Evolutionary conservation across 1,140 invertebrate genomes (phyloP), one percentile per base, ranked within the genome.

Genomic region (Lepidostoma basale): DNA sequence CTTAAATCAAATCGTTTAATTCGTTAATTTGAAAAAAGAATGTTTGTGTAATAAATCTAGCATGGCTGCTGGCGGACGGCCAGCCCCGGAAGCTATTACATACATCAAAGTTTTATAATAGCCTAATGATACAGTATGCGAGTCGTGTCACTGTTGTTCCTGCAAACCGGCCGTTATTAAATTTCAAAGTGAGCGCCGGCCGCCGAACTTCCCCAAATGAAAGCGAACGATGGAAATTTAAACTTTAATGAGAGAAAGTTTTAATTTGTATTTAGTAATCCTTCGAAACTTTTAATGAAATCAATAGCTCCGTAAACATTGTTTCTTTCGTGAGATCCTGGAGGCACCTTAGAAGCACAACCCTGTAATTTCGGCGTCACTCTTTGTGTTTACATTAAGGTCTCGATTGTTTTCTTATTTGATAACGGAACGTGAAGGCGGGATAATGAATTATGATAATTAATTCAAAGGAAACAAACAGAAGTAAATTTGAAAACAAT

Each of bases 191-290:
- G 28, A 56, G 16, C 42, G 42, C 25, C 54, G 30, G 30, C 54
- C 54, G 14, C 59, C 12, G 26, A 42, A 62, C 39, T 59, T 62
- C 25, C 39, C n/a, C 20, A 44, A 33, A 59, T 23, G 44, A 49
- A 63, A 63, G 62, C 42, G 30, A 63, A 63, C 1, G 42, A 18
- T 18, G 28, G 45, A 49, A 63, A 49, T 63, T 49, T 56, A 66
- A 66, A 66, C 63, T 56, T 54, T 66, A 66, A 66, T 58, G 33
- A 64, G 63, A 66, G 33, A 66, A 66, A 66, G 47, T 66, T 66
- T 54, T 33, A 66, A 66, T 66, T 66, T 66, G 63, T 56, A 45
- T 66, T 66, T 66, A 58, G 56, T 66, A 66, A 66, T 66, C 63
- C 28, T 14, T 56, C 47, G 25, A 14, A 66, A 66, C 30, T 66